Evolutionary conservation across 1,140 invertebrate species (phyloP), one percentile per base, ranked within the genome.

Genomic region (Nomia melanderi): DNA sequence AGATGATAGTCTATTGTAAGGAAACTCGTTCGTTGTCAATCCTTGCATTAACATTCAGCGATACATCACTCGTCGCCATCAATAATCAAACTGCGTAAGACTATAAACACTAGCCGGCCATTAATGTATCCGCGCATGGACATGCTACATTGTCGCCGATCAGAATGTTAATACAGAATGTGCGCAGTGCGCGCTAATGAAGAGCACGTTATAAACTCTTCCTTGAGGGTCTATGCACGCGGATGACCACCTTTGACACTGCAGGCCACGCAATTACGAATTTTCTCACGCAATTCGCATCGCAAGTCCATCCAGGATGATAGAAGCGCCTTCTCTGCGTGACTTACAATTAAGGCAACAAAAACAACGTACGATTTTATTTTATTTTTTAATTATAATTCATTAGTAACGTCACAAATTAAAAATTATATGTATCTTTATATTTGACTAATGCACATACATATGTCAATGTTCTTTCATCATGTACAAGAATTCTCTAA

Each of bases 241-340:
- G 73, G 59, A 72, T 53, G 78, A 78, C 77, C 83, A 85, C 79
- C 79, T 66, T 69, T 67, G 76, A 63, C 63, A 77, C 70, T 75
- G 64, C 79, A 83, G 81, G 78, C 62, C 60, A 85, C 72, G 79
- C 72, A 77, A 83, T 86, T 86, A 85, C 67, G 81, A 54, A 86
- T 87, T 76, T 79, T 81, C 80, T 59, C 76, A 83, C 76, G 76
- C 54, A 74, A 82, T 47, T 53, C 57, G 12, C 57, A 11, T 33
- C 36, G 23, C n/a, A 17, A 39, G 36, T 4, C 4, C 4, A 56
- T n/a, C n/a, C 1, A 69, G 23, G 17, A 1, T 12, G 31, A 9
- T n/a, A 60, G 20, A 20, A n/a, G 31, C 17, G 6, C 29, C 23
- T 17, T 29, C 23, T 27, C 12, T 12, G 27, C 20, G 31, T 14